phyloP scores from a whole-genome alignment of 1,140 invertebrate species.

The Triops longicaudatus region DNA sequence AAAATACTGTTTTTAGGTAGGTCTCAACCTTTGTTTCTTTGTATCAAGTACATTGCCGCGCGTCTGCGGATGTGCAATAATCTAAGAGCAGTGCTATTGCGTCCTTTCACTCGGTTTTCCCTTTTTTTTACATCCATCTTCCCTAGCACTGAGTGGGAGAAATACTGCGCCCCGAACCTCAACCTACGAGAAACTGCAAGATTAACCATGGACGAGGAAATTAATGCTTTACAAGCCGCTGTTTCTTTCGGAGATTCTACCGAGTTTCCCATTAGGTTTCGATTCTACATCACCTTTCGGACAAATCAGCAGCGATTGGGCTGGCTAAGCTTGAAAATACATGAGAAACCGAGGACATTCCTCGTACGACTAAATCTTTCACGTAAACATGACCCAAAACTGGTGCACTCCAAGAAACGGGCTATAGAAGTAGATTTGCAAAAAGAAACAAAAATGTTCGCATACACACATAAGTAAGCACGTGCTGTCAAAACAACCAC shows the following conservation, averaged over 20 bases:
- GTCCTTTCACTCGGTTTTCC: background rate
- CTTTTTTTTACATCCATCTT: background rate
- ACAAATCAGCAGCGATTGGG: background rate
- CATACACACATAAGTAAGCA: no score
- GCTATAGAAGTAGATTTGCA: background rate
- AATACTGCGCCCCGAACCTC: background rate
- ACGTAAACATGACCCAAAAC: background rate
- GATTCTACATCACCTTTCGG: background rate
- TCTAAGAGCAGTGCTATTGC: background rate
- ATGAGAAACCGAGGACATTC: background rate
- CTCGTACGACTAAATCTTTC: background rate
- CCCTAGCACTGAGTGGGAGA: background rate
- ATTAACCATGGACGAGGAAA: background rate
- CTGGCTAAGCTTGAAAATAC: background rate
- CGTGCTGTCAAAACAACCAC: no score
- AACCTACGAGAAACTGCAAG: no score
- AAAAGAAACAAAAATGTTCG: no score
- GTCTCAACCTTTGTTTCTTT: background rate
- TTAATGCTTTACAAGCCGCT: background rate
- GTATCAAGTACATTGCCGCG: background rate
- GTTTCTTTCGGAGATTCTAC: background rate
- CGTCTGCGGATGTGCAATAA: constrained; percentile 6
- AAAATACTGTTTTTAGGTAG: background rate
- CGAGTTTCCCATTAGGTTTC: background rate
- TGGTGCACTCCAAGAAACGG: background rate